Percentiles rank a stretch among this genome's conserved stretches.
These are phyloP conservation scores for Micromys minutus DNA, from an alignment of 2,113 vertebrate genomes.

Conservation along the genomic window DNA sequence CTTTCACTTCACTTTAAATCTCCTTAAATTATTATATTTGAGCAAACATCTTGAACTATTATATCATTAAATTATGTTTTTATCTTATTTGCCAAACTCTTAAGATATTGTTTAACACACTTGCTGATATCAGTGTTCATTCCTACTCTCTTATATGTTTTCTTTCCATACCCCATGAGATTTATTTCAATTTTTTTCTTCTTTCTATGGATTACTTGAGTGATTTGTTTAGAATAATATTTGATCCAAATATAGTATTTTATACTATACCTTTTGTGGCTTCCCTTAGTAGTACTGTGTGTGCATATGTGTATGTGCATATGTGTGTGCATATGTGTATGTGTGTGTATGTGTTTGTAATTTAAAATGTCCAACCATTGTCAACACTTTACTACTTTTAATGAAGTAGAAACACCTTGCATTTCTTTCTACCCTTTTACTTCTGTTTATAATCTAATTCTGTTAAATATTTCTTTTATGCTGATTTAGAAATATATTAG, in stretches of 20 bases:
- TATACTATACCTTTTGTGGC: background rate
- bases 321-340: background rate
- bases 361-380: background rate
- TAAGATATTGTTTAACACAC: constrained; percentile 34
- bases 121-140: constrained; percentile 36
- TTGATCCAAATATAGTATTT: background rate
- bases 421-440: background rate
- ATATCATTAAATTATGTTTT: background rate
- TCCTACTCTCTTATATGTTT: constrained; percentile 26
- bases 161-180: background rate
- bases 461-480: constrained; percentile 19
- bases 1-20: background rate
- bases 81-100: background rate
- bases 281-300: background rate
- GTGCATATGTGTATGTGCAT: too few species aligned
- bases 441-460: background rate
- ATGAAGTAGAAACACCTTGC: constrained; percentile 17
- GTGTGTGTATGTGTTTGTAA: background rate
- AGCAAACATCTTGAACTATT: constrained; percentile 29
- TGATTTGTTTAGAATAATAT: constrained; percentile 42
- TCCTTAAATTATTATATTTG: constrained; percentile 28
- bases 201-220: background rate
- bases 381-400: constrained; percentile 32
- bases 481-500: background rate
- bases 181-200: constrained; percentile 24